Percentiles rank a stretch among this genome's conserved stretches.
phyloP scores from a whole-genome alignment of 2,888 invertebrate genomes.

The Calliscelio sp. region DNA sequence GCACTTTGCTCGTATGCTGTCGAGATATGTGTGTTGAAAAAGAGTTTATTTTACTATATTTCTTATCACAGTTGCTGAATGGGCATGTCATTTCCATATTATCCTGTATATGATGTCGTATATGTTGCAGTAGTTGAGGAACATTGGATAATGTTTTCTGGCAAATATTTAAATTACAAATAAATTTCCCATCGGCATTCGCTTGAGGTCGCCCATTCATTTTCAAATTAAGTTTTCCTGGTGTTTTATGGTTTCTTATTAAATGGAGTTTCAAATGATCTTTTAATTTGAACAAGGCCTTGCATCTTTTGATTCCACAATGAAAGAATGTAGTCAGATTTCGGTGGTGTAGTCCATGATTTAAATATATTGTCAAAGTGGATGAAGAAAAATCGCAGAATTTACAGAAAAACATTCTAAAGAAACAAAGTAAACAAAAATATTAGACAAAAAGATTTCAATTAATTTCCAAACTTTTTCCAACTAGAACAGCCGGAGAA shows the following conservation, averaged over 20 bases:
- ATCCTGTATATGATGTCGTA: background rate
- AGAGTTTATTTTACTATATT: background rate
- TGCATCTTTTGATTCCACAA: background rate
- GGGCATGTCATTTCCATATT: background rate
- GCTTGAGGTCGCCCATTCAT: background rate
- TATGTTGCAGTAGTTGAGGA: background rate
- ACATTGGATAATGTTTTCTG: background rate
- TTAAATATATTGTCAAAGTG: background rate
- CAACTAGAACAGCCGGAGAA: no score
- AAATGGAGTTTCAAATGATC: background rate
- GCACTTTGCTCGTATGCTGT: no score
- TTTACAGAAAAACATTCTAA: background rate
- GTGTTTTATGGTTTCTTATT: background rate
- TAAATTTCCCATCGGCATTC: background rate
- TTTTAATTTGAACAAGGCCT: background rate
- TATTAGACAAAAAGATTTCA: no score
- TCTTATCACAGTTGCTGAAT: background rate
- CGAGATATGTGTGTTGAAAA: constrained; percentile 17
- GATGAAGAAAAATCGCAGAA: background rate
- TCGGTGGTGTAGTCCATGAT: background rate
- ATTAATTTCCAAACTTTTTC: no score
- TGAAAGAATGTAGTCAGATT: background rate
- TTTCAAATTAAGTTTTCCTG: background rate
- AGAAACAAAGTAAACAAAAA: background rate
- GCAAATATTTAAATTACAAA: background rate